Base-by-base conservation (phyloP, 2,113 vertebrate species). In the Cyphomyrus plagiostoma region DNA sequence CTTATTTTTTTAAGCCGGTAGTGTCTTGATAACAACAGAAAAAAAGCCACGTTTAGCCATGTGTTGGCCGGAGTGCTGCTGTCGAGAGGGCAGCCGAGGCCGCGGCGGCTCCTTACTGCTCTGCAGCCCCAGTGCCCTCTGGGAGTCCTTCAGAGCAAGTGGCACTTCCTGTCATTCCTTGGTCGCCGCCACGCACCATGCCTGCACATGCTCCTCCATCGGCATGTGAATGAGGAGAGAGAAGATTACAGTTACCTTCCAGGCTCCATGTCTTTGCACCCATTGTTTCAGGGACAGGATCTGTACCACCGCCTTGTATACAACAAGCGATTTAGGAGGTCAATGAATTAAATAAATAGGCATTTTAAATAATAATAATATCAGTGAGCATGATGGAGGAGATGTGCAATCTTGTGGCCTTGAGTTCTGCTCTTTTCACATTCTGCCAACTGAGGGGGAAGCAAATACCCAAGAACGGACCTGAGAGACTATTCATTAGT, bases 331-430 rank as follows among this genome's bases (percentile, higher is more conserved):
- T 30, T 30, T 30, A 30, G 62, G n/a, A 4, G 9, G 9, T 66
- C 62, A 26, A 26, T 66, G 62, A 66, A 26, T 70, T 10, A 70
- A 70, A 70, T 4, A 70, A 30, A 70, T 30, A 70, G n/a, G 10
- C n/a, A 30, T 70, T 86, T 48, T n/a, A 48, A 86, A 52, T 86
- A 53, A 53, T 39, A 39, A 86, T 53, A 86, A 86, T 53, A 86
- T 50, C 35, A 86, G 35, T 11, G 35, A 87, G 26, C 19, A 5
- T 26, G n/a, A n/a, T 50, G 21, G 83, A 85, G 46, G 48, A 4
- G 3, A 3, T n/a, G 10, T n/a, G 45, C 45, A 26, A 11, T 45
- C n/a, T 26, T 50, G n/a, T 2, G n/a, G 45, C 48, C 19, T 48
- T 26, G 23, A 86, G 83, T 48, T 49, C 48, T 46, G 35, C 48